These are phyloP conservation scores for Thunnus maccoyii DNA, from an alignment of 2,113 vertebrate genomes.

Conservation along the genomic window DNA sequence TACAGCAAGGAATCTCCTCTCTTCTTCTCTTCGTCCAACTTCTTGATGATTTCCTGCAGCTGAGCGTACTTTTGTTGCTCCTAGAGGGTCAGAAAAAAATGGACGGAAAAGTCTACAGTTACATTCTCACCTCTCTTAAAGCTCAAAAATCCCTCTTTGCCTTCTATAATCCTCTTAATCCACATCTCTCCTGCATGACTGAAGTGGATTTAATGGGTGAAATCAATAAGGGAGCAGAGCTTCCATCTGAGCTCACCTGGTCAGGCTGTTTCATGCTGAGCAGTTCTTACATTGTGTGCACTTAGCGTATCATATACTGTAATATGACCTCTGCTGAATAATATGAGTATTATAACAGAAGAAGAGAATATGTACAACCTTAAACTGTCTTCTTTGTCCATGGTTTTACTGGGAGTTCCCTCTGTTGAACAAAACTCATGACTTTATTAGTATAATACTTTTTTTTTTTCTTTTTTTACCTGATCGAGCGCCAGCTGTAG, in stretches of 20 bases:
- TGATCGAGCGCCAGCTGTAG: slow-evolving; percentile 85
- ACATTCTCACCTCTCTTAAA: slow-evolving; percentile 53
- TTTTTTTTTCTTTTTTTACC: slow-evolving; percentile 54
- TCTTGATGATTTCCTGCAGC: slow-evolving; percentile 85
- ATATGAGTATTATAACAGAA: not conserved
- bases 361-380: not conserved
- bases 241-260: slow-evolving; percentile 61
- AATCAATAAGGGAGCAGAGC: slow-evolving; percentile 42
- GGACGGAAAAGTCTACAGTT: slow-evolving; percentile 44
- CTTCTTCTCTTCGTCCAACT: slow-evolving; percentile 85
- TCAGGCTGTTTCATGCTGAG: slow-evolving; percentile 18
- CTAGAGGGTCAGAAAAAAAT: slow-evolving; percentile 59
- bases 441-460: not conserved
- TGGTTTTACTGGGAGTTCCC: not conserved
- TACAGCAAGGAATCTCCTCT: slow-evolving; percentile 83
- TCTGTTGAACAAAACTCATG: not conserved
- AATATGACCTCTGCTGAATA: not conserved
- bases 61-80: slow-evolving; percentile 85
- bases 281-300: slow-evolving; percentile 15
- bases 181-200: slow-evolving; percentile 51
- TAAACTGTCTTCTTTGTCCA: not conserved
- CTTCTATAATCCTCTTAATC: slow-evolving; percentile 68
- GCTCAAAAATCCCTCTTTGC: slow-evolving; percentile 42
- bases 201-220: slow-evolving; percentile 58
- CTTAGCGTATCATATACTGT: not conserved